Percentiles rank a stretch among this genome's conserved stretches.
These are phyloP conservation scores for Quadroppia sp. DNA, from an alignment of 2,888 invertebrate species.

Conservation along the genomic window DNA sequence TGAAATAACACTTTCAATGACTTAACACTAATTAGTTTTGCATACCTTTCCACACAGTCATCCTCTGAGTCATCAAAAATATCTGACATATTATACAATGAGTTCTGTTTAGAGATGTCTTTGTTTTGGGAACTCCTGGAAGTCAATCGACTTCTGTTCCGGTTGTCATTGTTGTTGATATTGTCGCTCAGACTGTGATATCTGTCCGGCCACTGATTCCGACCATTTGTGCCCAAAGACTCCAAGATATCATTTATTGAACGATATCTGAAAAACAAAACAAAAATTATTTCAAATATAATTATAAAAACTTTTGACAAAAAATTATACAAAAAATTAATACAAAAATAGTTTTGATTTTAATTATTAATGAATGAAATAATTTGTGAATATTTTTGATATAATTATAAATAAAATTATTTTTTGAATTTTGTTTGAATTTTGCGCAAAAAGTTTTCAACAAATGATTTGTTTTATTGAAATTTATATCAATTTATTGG, in stretches of 20 bases:
- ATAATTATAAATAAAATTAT: too few relatives aligned
- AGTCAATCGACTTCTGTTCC: conserved; percentile 14
- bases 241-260: conserved; percentile 21
- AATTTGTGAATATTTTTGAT: too few relatives aligned
- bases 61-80: conserved; percentile 53
- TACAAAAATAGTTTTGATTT: too few relatives aligned
- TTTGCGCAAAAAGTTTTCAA: too few relatives aligned
- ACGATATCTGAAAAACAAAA: conserved; percentile 9
- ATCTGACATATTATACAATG: conserved; percentile 43
- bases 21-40: background rate
- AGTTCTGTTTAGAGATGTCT: background rate
- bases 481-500: too few relatives aligned
- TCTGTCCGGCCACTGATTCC: background rate
- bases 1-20: background rate
- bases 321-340: too few relatives aligned
- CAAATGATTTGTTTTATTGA: too few relatives aligned
- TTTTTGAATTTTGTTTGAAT: too few relatives aligned
- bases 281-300: background rate
- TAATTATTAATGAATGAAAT: too few relatives aligned
- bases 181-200: background rate
- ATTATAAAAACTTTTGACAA: background rate
- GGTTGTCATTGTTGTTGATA: conserved; percentile 8
- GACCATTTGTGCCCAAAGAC: background rate
- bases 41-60: conserved; percentile 45
- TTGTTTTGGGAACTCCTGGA: conserved; percentile 28